phyloP scores from a whole-genome alignment of 2,113 vertebrate genomes.

The Salvelinus alpinus region DNA sequence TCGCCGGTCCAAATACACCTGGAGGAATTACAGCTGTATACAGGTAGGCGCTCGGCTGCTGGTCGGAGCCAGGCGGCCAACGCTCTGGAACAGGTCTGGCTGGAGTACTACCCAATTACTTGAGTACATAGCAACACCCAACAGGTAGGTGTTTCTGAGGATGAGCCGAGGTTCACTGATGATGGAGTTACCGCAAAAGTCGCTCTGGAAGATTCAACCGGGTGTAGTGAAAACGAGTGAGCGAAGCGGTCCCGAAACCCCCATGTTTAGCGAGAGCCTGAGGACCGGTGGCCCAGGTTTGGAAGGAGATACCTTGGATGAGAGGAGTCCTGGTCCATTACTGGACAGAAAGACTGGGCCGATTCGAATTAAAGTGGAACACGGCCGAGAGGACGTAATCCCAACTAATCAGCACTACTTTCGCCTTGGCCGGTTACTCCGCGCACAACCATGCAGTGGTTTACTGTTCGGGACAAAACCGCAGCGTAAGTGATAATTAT shows the following conservation, averaged over 20 bases:
- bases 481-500: conserved; percentile 82
- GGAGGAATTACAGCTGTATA: conserved; percentile 66
- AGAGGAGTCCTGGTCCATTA: conserved; percentile 41
- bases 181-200: conserved; percentile 23
- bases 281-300: conserved; percentile 30
- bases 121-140: conserved; percentile 36
- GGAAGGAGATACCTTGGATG: conserved; percentile 43
- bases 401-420: conserved; percentile 84
- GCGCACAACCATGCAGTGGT: conserved; percentile 97
- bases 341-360: conserved; percentile 73
- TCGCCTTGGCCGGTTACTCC: conserved; percentile 89
- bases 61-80: conserved; percentile 38
- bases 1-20: conserved; percentile 66
- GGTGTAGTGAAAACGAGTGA: conserved; percentile 32
- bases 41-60: conserved; percentile 30
- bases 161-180: conserved; percentile 25
- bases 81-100: conserved; percentile 35
- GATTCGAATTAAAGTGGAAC: conserved; percentile 72
- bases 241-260: conserved; percentile 64
- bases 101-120: conserved; percentile 50
- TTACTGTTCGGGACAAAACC: conserved; percentile 94
- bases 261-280: conserved; percentile 48
- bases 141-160: conserved; percentile 29
- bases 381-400: conserved; percentile 82
- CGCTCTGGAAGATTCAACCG: conserved; percentile 15